Evolutionary conservation across 2,113 vertebrate species (phyloP), one percentile per base, ranked within the genome.

Genomic region (Eulacestoma nigropectus): DNA sequence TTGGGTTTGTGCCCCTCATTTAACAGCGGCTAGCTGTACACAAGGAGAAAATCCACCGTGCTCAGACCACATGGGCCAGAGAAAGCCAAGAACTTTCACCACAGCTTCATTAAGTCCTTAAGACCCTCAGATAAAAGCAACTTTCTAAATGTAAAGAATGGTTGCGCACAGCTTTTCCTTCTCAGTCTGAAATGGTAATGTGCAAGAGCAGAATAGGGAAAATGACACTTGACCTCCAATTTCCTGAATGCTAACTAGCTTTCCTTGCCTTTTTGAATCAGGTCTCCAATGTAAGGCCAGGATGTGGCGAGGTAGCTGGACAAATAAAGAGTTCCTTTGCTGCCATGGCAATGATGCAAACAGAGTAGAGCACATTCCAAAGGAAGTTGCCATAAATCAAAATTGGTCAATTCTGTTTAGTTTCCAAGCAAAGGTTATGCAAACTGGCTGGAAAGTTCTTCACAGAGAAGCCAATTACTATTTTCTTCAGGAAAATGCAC

Each of bases 301-400:
- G 97, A 98, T 97, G 96, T 96, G 97, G 97, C 64, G 57, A 98
- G 97, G 97, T 96, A 93, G 84, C 89, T 93, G 97, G 89, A 97
- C 4, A 91, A 97, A 98, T 98, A 98, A 98, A 98, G 98, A 98
- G 97, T 95, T 97, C 96, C 84, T 96, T 91, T 50, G 97, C 98
- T 99, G 97, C 98, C 98, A 99, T 98, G 97, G 98, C 96, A 98
- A 98, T 98, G 89, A 87, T 92, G 90, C 96, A 98, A 98, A 99
- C 98, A 98, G 81, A 93, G 57, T 33, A 5, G 57, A 91, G 52
- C 37, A 97, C 96, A 98, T 95, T 97, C 98, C 98, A 97, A 97
- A 97, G 95, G 93, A 94, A 95, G 94, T 60, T 95, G 97, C 96
- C 97, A 98, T 99, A 98, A 99, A 98, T 98, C 98, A 98, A 95